A percentile compares a stretch with the other conserved stretches of the same genome.
Conservation (phyloP, 2,797 vertebrate species). For the Microctenopoma steveboyesi region DNA sequence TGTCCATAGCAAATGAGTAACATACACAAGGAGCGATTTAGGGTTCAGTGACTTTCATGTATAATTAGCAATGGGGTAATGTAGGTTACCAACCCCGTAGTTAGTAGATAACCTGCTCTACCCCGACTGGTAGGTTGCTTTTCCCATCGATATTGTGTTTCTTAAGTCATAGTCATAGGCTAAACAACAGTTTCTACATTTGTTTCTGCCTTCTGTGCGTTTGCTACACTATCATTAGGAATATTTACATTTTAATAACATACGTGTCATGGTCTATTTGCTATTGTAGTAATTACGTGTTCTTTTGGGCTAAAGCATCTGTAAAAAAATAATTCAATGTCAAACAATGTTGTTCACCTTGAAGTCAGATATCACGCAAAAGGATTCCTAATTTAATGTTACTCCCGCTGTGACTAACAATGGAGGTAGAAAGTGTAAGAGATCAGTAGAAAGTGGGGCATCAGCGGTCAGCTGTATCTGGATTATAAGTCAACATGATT, state of each 20-base stretch:
- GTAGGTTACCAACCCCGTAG: background rate
- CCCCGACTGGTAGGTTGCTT: conserved; percentile 1
- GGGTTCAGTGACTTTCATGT: background rate
- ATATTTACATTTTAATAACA: conserved; percentile 25
- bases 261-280: background rate
- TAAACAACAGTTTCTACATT: background rate
- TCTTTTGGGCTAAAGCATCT: conserved; percentile 19
- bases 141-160: conserved; percentile 5
- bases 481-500: conserved; percentile 74
- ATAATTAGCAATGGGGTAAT: background rate
- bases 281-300: conserved; percentile 4
- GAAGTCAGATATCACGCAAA: background rate
- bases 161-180: background rate
- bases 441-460: conserved; percentile 66
- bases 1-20: background rate
- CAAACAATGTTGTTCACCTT: too few species aligned
- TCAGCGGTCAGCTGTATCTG: conserved; percentile 71
- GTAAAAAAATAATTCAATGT: background rate
- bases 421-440: conserved; percentile 37
- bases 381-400: conserved; percentile 23
- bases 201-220: background rate
- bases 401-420: conserved; percentile 38
- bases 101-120: too few species aligned
- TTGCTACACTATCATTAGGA: conserved; percentile 16
- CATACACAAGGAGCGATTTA: background rate